Evolutionary conservation across 2,888 invertebrate species (phyloP).

Genomic region (Limnephilus marmoratus): DNA sequence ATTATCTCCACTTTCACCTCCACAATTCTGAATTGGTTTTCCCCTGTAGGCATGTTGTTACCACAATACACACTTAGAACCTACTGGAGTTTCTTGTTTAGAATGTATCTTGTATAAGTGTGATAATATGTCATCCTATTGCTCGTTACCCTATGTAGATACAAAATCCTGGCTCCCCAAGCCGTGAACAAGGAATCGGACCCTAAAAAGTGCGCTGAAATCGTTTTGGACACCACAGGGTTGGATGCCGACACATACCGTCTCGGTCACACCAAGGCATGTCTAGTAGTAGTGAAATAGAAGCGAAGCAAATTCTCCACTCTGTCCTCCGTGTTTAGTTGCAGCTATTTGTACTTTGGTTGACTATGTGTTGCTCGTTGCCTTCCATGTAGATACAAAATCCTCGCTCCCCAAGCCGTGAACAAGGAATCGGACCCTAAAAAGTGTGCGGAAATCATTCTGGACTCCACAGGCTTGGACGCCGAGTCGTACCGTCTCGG

Average conservation of each 20-base stretch:
- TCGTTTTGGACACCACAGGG: conserved; percentile 89
- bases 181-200: conserved; percentile 86
- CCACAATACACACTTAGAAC: conserved; percentile 20
- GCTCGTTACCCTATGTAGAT: conserved; percentile 81
- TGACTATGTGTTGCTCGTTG: conserved; percentile 50
- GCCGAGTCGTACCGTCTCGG: conserved; percentile 96
- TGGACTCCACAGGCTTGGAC: conserved; percentile 90
- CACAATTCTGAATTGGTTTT: conserved; percentile 34
- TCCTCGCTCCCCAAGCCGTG: conserved; percentile 95
- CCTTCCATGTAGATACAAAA: conserved; percentile 92
- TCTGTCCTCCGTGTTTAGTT: not conserved
- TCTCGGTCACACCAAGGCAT: conserved; percentile 99
- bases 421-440: conserved; percentile 86
- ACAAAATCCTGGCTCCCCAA: conserved; percentile 98
- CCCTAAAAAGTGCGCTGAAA: conserved; percentile 89
- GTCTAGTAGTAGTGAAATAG: conserved; percentile 71
- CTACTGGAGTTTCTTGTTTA: conserved; percentile 8
- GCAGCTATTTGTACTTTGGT: conserved; percentile 2
- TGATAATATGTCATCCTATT: conserved; percentile 58
- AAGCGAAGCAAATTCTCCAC: not conserved
- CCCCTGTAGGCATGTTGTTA: conserved; percentile 41
- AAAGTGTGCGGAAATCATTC: conserved; percentile 89
- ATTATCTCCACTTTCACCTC: not conserved
- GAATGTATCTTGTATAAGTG: conserved; percentile 18
- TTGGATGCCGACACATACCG: conserved; percentile 95